A percentile compares a stretch with the other conserved stretches of the same genome.
phyloP scores from a whole-genome alignment of 92 coral and sea anemone genomes.

The Epizoanthus scotinus region DNA sequence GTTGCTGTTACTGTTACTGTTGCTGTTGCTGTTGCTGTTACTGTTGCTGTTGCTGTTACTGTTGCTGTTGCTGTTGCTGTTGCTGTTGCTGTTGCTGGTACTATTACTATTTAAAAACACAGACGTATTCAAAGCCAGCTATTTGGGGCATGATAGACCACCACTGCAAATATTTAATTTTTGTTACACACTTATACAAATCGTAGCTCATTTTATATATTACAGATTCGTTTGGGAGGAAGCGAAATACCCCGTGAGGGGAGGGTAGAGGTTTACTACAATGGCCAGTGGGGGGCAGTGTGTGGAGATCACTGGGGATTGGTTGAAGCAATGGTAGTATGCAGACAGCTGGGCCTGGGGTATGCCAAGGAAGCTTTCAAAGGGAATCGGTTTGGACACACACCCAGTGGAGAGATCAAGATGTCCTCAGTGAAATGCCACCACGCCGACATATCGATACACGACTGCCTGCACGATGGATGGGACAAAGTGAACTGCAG shows the following conservation, averaged over 20 bases:
- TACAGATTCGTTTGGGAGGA: conserved; percentile 49
- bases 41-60: too few relatives aligned
- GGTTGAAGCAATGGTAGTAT: conserved; percentile 51
- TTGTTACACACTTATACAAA: not conserved
- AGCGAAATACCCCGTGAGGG: conserved; percentile 43
- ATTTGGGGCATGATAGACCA: not conserved
- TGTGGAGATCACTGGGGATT: conserved; percentile 57
- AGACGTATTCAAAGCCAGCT: not conserved
- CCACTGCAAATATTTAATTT: too few relatives aligned
- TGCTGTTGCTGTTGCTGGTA: too few relatives aligned
- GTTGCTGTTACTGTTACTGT: too few relatives aligned
- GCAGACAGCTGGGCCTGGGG: conserved; percentile 51
- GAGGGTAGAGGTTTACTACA: conserved; percentile 44
- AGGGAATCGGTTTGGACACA: conserved; percentile 30
- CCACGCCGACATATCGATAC: conserved; percentile 47
- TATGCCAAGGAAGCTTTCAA: conserved; percentile 43
- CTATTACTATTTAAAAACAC: not conserved
- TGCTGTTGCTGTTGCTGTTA: too few relatives aligned
- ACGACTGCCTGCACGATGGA: conserved; percentile 56
- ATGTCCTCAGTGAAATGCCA: conserved; percentile 47
- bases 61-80: too few relatives aligned
- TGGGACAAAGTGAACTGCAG: conserved; percentile 44
- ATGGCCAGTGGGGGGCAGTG: conserved; percentile 55
- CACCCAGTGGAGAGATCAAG: conserved; percentile 10
- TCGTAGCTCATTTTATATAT: not conserved